Percentiles rank a stretch among this genome's conserved stretches.
Evolutionary conservation across 2,888 invertebrate genomes (phyloP).

Genomic region (Polylopha cassiicola): DNA sequence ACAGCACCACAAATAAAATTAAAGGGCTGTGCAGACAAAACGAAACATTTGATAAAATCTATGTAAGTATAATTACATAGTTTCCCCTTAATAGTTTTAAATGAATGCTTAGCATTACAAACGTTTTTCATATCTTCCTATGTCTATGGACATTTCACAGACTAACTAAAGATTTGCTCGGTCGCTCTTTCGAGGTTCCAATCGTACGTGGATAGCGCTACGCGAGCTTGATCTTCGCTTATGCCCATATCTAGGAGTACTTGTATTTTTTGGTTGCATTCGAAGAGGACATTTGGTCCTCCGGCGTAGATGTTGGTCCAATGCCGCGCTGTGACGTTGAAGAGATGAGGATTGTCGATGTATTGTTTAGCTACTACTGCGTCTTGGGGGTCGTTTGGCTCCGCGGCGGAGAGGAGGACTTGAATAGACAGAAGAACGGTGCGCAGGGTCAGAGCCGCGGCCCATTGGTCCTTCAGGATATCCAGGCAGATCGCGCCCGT

Average conservation of each 20-base stretch:
- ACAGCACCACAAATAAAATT: too few relatives aligned
- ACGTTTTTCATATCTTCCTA: constrained; percentile 14
- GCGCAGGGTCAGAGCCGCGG: constrained; percentile 98
- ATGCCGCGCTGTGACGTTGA: constrained; percentile 93
- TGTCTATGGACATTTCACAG: constrained; percentile 5
- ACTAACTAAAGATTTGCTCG: constrained; percentile 77
- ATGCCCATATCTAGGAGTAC: constrained; percentile 96
- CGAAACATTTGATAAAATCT: too few relatives aligned
- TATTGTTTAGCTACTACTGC: constrained; percentile 98
- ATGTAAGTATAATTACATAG: constrained; percentile 5
- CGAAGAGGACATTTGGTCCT: constrained; percentile 78
- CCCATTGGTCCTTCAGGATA: constrained; percentile 99
- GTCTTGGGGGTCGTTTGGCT: constrained; percentile 96
- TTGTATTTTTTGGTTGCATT: constrained; percentile 91
- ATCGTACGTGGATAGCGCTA: constrained; percentile 92
- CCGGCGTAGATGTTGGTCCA: constrained; percentile 98
- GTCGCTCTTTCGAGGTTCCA: constrained; percentile 96
- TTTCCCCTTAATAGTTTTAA: constrained; percentile 12
- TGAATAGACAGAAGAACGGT: constrained; percentile 97
- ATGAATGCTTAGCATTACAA: constrained; percentile 21
- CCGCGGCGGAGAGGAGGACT: constrained; percentile 93
- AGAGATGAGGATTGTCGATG: constrained; percentile 91
- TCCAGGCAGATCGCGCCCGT: constrained; percentile 99
- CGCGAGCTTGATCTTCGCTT: constrained; percentile 90
- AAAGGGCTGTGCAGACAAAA: too few relatives aligned